Conservation (phyloP, 2,888 invertebrate genomes). For the Caradrina kadenii region DNA sequence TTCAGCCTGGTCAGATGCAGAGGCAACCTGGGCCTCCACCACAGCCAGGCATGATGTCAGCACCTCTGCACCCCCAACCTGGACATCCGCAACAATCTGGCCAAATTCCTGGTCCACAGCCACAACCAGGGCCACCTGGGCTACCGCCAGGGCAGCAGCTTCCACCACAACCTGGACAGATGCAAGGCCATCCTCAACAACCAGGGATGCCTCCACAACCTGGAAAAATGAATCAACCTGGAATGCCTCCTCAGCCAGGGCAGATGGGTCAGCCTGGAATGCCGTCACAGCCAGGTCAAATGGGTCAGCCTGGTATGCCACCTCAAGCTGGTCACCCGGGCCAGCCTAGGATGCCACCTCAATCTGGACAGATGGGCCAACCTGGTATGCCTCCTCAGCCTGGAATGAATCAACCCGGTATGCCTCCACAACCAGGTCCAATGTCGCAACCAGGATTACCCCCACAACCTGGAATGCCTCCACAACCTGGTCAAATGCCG, state of each 20-base stretch:
- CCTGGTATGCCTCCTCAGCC: conserved; percentile 46
- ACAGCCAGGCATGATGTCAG: conserved; percentile 59
- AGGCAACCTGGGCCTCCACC: conserved; percentile 40
- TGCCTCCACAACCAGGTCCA: conserved; percentile 52
- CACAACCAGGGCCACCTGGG: conserved; percentile 61
- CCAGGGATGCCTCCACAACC: conserved; percentile 44
- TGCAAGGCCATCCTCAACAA: conserved; percentile 49
- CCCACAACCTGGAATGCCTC: conserved; percentile 32
- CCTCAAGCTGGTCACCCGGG: not conserved
- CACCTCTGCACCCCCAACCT: conserved; percentile 28
- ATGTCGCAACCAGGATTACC: conserved; percentile 38
- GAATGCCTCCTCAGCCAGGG: conserved; percentile 44
- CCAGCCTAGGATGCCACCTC: conserved; percentile 44
- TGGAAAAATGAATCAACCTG: conserved; percentile 45
- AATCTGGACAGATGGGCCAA: conserved; percentile 47
- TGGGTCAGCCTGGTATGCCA: conserved; percentile 29
- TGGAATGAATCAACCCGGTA: conserved; percentile 32
- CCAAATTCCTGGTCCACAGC: conserved; percentile 29
- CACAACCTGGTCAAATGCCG: conserved; percentile 40
- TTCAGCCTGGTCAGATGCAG: conserved; percentile 62
- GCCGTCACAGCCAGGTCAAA: conserved; percentile 32
- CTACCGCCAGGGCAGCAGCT: conserved; percentile 55
- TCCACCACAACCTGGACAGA: conserved; percentile 61
- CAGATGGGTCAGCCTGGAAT: conserved; percentile 44
- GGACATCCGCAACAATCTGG: conserved; percentile 36